Evolutionary conservation across 1,140 invertebrate genomes (phyloP), one percentile per base, ranked within the genome.

Genomic region (Heliothis virescens): DNA sequence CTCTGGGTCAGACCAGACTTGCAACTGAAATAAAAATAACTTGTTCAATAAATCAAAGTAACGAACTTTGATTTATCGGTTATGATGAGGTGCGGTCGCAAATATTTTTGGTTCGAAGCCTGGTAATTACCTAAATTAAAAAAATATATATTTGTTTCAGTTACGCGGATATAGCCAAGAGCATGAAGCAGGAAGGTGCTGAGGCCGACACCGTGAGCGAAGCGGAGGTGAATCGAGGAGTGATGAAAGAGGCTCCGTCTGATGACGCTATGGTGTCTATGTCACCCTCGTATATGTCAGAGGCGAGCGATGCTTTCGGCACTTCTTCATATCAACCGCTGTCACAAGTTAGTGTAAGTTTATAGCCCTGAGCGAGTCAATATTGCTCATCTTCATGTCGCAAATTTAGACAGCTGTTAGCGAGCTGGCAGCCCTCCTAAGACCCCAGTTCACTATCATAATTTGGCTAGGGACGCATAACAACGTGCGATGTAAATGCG

Each of bases 81-180:
- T 41, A 41, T 41, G 5, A 41, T 41, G 34, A 41, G 34, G 34
- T 41, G 34, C 34, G 34, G 0, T 41, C 34, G 34, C 9, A 9
- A 9, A 9, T 34, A 34, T 9, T 41, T 41, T 41, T 41, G 5
- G 1, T 41, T 41, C 34, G 9, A 41, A 41, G 34, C 53, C 9
- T 55, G 1, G 53, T 55, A n/a, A 15, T 55, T 2, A 16, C 15
- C 15, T 55, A n/a, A 16, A 41, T 41, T 7, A 41, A 59, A 59
- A 59, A 12, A 12, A 26, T 11, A 11, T 2, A 3, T 26, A 13
- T 13, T 79, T 85, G 47, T 90, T 92, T 4, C 78, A 97, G 97
- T 92, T 97, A 97, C 81, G 92, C 96, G 0, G 97, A 98, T 84
- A 96, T 97, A 0, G 95, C 96, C 16, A 97, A 97, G 82, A 95